These are phyloP conservation scores for Drosophila percnosoma DNA, from an alignment of 2,888 invertebrate genomes.

Conservation along the genomic window DNA sequence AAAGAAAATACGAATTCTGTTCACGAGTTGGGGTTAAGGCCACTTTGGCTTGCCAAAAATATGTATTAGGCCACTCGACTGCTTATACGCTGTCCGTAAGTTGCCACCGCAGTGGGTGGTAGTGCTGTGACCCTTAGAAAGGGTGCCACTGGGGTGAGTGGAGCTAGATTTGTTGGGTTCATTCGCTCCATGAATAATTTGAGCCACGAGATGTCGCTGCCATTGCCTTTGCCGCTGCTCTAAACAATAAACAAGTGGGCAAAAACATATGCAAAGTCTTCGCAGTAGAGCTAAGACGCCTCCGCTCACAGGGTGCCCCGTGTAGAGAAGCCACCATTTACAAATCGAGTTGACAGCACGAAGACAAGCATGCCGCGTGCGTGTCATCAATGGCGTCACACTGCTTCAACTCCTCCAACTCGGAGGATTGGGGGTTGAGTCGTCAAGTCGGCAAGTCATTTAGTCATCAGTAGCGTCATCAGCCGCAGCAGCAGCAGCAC, in stretches of 20 bases:
- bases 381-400: conserved; percentile 74
- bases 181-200: conserved; percentile 79
- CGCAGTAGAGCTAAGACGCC: conserved; percentile 6
- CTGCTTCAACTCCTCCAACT: conserved; percentile 16
- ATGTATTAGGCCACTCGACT: conserved; percentile 78
- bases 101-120: conserved; percentile 10
- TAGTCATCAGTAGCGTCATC: conserved; percentile 56
- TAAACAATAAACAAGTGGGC: conserved; percentile 78
- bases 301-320: background rate
- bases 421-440: conserved; percentile 21
- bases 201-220: conserved; percentile 70
- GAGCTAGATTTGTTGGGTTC: conserved; percentile 74
- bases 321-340: background rate
- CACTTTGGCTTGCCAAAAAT: conserved; percentile 71
- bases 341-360: conserved; percentile 64
- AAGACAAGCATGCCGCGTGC: conserved; percentile 56
- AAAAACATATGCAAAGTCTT: conserved; percentile 74
- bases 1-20: conserved; percentile 32
- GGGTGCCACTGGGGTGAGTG: conserved; percentile 1
- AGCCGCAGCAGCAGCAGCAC: conserved; percentile 37
- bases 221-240: conserved; percentile 43
- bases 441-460: conserved; percentile 58
- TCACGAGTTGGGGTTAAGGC: conserved; percentile 49
- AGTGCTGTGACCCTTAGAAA: conserved; percentile 10
- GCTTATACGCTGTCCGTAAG: conserved; percentile 28